A percentile compares a stretch with the other conserved stretches of the same genome.
Evolutionary conservation across 2,797 vertebrate species (phyloP).

Genomic region (Lepidocolaptes lacrymiger): DNA sequence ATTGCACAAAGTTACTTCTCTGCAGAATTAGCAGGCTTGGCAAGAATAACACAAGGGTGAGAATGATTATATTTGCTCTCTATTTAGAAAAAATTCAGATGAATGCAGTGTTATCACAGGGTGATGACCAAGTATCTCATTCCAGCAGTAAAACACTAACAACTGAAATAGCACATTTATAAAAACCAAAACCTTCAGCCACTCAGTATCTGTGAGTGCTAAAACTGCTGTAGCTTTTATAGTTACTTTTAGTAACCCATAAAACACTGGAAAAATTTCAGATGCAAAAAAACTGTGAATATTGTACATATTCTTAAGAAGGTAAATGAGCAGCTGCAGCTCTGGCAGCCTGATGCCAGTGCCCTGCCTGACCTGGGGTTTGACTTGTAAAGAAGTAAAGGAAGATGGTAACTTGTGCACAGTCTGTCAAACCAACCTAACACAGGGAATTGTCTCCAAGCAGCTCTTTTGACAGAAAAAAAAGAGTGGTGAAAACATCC

Average conservation of each 20-base stretch:
- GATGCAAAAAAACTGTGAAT: neutral
- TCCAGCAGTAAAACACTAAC: conserved; percentile 29
- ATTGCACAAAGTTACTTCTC: neutral
- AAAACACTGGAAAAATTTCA: neutral
- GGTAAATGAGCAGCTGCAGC: neutral
- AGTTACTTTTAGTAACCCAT: conserved; percentile 28
- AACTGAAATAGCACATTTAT: conserved; percentile 13
- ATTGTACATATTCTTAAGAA: neutral
- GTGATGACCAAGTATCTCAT: conserved; percentile 26
- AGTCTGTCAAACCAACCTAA: neutral
- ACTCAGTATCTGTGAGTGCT: neutral
- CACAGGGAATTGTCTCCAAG: neutral
- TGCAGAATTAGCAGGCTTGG: neutral
- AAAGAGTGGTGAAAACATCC: neutral
- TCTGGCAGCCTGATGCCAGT: neutral
- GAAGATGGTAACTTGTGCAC: neutral
- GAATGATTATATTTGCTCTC: neutral
- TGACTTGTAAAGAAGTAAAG: neutral
- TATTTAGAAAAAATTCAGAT: neutral
- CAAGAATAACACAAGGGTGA: neutral
- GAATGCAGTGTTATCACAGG: neutral
- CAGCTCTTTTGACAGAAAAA: neutral
- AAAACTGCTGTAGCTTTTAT: conserved; percentile 17
- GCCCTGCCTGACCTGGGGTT: neutral
- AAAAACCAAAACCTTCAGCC: neutral